A percentile compares a stretch with the other conserved stretches of the same genome.
Evolutionary conservation across 2,888 invertebrate species (phyloP).

Genomic region (Apodemia mormo): DNA sequence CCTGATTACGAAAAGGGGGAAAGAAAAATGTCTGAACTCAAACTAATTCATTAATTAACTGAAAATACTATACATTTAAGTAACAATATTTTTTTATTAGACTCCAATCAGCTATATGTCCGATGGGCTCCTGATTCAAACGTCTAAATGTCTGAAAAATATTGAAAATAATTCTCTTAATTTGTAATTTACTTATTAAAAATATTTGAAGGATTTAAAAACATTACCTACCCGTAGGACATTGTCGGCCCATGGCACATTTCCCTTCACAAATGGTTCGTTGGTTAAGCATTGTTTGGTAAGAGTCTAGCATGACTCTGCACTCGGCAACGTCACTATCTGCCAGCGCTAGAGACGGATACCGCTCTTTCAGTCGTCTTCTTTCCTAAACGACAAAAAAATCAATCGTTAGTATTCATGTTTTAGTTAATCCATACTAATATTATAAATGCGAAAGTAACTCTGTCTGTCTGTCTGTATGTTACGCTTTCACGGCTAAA

Average conservation of each 20-base stretch:
- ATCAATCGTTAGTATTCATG: too few species aligned
- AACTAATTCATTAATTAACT: constrained; percentile 4
- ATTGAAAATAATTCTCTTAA: constrained; percentile 23
- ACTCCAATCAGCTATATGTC: constrained; percentile 11
- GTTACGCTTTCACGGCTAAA: too few species aligned
- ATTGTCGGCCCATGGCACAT: constrained; percentile 91
- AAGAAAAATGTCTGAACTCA: constrained; percentile 1
- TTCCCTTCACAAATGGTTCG: constrained; percentile 93
- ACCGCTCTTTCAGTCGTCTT: constrained; percentile 90
- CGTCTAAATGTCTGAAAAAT: constrained; percentile 26
- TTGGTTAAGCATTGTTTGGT: constrained; percentile 89
- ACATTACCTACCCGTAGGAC: constrained; percentile 87
- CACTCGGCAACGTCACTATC: constrained; percentile 89
- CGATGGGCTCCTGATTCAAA: constrained; percentile 19
- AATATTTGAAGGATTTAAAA: not conserved
- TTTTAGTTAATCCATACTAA: too few species aligned
- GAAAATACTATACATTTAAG: constrained; percentile 18
- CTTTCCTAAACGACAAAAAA: constrained; percentile 84
- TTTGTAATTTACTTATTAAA: constrained; percentile 1
- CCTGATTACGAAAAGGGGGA: constrained; percentile 4
- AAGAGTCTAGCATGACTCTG: constrained; percentile 89
- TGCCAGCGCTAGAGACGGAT: constrained; percentile 88
- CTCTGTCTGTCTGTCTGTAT: too few species aligned
- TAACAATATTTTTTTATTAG: constrained; percentile 1
- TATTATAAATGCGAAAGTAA: too few species aligned